Conservation (phyloP, 30 jellyfish, hydroid and myxozoan genomes). For the Aurelia sp. region DNA sequence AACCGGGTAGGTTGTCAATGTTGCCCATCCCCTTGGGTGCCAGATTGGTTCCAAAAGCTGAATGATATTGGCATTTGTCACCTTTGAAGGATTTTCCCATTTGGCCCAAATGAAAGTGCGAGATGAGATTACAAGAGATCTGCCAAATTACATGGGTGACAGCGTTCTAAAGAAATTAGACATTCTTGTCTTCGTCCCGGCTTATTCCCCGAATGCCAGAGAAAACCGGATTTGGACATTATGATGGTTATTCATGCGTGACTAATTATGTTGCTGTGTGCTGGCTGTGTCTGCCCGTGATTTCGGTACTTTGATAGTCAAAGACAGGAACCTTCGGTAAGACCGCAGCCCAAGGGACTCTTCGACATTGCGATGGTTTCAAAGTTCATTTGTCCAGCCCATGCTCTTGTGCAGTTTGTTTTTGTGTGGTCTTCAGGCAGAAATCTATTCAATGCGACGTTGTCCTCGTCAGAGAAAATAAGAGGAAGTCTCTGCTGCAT, state of each 20-base stretch:
- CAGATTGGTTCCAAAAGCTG: no score
- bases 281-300: not conserved
- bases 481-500: no score
- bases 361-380: not conserved
- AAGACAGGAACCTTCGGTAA: not conserved
- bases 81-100: no score
- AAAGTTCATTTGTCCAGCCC: not conserved
- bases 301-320: not conserved
- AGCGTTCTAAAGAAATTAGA: not conserved
- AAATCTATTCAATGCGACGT: no score
- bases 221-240: not conserved
- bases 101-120: no score
- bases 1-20: no score
- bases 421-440: not conserved
- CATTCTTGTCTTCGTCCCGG: not conserved
- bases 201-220: not conserved
- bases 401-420: not conserved
- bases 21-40: no score
- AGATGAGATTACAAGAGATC: no score
- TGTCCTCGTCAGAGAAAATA: no score
- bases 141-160: not conserved
- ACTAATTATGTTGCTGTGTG: constrained; percentile 6
- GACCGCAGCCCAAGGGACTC: constrained; percentile 6
- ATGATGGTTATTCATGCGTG: not conserved
- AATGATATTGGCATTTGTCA: no score